Evolutionary conservation across 2,888 invertebrate species (phyloP), one percentile per base, ranked within the genome.

Genomic region (Agonopterix heracliana): DNA sequence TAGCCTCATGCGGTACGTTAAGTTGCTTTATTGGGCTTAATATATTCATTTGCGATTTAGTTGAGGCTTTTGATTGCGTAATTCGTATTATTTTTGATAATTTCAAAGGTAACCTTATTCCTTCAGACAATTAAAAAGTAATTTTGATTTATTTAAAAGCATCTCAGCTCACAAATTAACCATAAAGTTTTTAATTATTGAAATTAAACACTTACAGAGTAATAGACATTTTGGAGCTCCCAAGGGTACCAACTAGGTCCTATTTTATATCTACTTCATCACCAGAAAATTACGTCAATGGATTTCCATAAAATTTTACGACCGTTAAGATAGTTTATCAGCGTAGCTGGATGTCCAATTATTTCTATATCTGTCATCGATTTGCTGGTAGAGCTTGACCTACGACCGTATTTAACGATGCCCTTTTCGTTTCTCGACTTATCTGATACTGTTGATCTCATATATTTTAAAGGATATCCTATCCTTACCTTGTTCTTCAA

Each of bases 1-100:
- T 26, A 46, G 36, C 44, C 50, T 51, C 54, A 52, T 55, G 52
- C 51, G 56, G 50, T 54, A 12, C 54, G 52, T 59, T 57, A 62
- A 56, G 45, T 45, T 35, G 40, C 59, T 64, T 57, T 64, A 61
- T 63, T 59, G 54, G 61, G 55, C 51, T 56, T 55, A 56, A 54
- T 53, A 45, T 57, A 59, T 59, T 57, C 59, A 53, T 50, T 47
- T 50, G 50, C 41, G 44, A 45, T 34, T 44, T 46, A 38, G 38
- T 38, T 38, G 38, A 38, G n/a, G 26, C 26, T 26, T 26, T 26
- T 26, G 26, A 26, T 26, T 26, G 26, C 26, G 5, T 26, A 26
- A 26, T 26, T 5, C 7, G 7, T 7, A 26, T 26, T 26, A 26
- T 26, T 26, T 5, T 5, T 26, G 26, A 26, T 26, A 26, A 26